Evolutionary conservation across 2,797 vertebrate species (phyloP).

Genomic region (Malurus leucopterus): DNA sequence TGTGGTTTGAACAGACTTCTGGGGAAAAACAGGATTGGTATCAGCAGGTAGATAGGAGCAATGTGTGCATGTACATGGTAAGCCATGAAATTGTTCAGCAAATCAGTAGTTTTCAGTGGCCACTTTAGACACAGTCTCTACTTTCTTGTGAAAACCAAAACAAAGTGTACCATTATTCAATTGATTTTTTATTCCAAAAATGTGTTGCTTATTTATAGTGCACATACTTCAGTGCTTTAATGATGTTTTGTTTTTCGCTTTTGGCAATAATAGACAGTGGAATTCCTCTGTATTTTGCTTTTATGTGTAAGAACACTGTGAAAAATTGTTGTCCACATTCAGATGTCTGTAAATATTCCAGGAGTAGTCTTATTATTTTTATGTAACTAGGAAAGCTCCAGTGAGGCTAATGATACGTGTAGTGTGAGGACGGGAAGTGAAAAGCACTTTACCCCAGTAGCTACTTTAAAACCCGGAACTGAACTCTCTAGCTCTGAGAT

Average conservation of each 20-base stretch:
- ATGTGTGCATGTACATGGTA: neutral
- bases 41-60: neutral
- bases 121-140: neutral
- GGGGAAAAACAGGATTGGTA: neutral
- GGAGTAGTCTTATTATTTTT: neutral
- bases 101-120: neutral
- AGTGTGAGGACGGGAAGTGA: neutral
- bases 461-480: neutral
- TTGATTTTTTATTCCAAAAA: neutral
- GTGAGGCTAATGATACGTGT: accelerated
- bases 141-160: neutral
- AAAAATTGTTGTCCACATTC: neutral
- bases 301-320: neutral
- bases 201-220: neutral
- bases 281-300: neutral
- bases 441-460: neutral
- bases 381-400: neutral
- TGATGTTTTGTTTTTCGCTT: neutral
- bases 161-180: neutral
- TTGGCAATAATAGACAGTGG: neutral
- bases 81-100: neutral
- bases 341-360: neutral
- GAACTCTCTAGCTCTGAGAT: neutral
- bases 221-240: neutral
- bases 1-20: neutral